These are phyloP conservation scores for Cheilosia pagana DNA, from an alignment of 2,888 invertebrate genomes.

Conservation along the genomic window DNA sequence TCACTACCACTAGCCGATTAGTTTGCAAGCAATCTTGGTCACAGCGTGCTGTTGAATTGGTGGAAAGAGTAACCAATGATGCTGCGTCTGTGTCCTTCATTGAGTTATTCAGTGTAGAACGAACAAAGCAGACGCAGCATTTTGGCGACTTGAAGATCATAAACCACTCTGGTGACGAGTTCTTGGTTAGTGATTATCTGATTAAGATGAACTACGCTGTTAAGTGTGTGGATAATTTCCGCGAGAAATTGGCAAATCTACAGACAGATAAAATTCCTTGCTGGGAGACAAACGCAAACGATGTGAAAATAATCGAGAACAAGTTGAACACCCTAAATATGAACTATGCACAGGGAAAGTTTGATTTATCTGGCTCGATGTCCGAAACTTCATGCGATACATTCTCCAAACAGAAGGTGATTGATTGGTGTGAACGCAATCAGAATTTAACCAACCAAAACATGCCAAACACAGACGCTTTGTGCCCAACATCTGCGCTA, in stretches of 20 bases:
- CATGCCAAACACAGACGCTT: background rate
- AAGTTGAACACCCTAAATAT: constrained; percentile 50
- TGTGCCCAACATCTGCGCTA: background rate
- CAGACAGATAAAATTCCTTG: constrained; percentile 69
- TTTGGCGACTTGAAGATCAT: constrained; percentile 77
- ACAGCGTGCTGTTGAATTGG: constrained; percentile 75
- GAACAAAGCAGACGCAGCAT: constrained; percentile 44
- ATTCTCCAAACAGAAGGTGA: constrained; percentile 77
- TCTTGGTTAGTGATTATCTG: constrained; percentile 75
- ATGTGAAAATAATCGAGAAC: constrained; percentile 75
- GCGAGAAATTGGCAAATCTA: constrained; percentile 49
- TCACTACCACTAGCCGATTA: constrained; percentile 73
- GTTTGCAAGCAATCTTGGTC: constrained; percentile 74
- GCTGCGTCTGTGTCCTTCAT: constrained; percentile 76
- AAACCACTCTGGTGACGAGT: constrained; percentile 75
- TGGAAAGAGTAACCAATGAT: constrained; percentile 76
- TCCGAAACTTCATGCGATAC: constrained; percentile 51
- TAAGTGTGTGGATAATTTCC: constrained; percentile 33
- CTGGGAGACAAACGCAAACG: constrained; percentile 76
- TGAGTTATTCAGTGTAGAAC: constrained; percentile 60
- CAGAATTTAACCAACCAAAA: constrained; percentile 56
- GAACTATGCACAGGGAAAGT: constrained; percentile 31
- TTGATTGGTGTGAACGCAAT: constrained; percentile 78
- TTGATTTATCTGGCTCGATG: constrained; percentile 32
- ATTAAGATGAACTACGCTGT: constrained; percentile 61